These are phyloP conservation scores for Leucophora obtusa DNA, from an alignment of 2,888 invertebrate species.

Conservation along the genomic window DNA sequence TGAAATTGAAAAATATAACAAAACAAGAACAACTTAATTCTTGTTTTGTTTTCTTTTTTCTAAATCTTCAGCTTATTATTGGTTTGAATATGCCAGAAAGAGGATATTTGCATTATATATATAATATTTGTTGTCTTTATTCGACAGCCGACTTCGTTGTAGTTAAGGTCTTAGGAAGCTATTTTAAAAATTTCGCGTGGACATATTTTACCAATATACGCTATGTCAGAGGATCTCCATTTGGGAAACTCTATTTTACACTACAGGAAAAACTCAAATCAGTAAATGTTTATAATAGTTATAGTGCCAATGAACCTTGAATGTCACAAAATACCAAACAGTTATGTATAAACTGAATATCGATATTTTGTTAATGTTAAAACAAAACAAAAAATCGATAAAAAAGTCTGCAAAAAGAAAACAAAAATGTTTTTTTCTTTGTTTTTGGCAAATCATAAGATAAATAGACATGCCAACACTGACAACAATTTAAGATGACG, in stretches of 20 bases:
- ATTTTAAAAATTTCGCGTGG: too few species aligned
- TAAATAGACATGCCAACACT: constrained; percentile 60
- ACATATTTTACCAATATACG: too few species aligned
- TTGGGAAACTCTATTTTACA: constrained; percentile 4
- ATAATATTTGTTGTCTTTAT: too few species aligned
- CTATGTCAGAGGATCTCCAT: neutral
- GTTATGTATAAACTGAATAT: constrained; percentile 48
- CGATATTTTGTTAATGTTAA: constrained; percentile 51
- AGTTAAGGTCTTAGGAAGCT: too few species aligned
- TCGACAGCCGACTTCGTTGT: too few species aligned
- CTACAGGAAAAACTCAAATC: constrained; percentile 3
- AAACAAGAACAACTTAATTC: too few species aligned
- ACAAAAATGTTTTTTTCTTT: neutral
- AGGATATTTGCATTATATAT: too few species aligned
- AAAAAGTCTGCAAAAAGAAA: constrained; percentile 7
- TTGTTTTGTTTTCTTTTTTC: too few species aligned
- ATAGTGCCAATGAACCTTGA: constrained; percentile 62
- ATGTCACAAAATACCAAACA: constrained; percentile 47
- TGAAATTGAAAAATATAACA: too few species aligned
- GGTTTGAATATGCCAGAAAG: too few species aligned
- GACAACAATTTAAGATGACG: constrained; percentile 71
- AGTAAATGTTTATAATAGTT: constrained; percentile 19
- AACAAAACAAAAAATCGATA: constrained; percentile 31
- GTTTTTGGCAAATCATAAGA: constrained; percentile 54
- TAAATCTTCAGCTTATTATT: too few species aligned